Evolutionary conservation across 2,797 vertebrate genomes (phyloP).

Genomic region (Chelon auratus): DNA sequence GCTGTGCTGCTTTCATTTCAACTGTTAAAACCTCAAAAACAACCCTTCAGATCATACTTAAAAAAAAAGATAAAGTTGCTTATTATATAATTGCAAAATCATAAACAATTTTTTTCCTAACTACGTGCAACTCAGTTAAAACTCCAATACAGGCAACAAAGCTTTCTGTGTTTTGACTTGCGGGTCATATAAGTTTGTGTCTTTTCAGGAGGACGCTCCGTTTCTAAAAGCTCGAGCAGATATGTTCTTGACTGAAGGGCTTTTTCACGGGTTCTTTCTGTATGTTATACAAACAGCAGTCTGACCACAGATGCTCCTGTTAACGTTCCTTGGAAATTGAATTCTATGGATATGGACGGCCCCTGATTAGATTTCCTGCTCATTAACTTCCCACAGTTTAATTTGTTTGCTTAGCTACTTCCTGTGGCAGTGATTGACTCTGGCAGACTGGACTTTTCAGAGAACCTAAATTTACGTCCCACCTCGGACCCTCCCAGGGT

Average conservation of each 20-base stretch:
- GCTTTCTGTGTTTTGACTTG: slow-evolving; percentile 24
- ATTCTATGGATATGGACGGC: slow-evolving; percentile 41
- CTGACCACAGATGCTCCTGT: slow-evolving; percentile 38
- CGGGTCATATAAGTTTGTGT: slow-evolving; percentile 12
- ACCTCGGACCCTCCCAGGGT: slow-evolving; percentile 23
- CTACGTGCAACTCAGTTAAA: slow-evolving; percentile 27
- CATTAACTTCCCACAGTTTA: slow-evolving; percentile 52
- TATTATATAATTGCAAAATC: slow-evolving; percentile 44
- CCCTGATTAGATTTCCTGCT: slow-evolving; percentile 59
- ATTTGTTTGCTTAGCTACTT: slow-evolving; percentile 59
- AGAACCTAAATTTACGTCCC: slow-evolving; percentile 33
- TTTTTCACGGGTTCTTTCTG: slow-evolving; percentile 34
- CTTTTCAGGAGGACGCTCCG: slow-evolving; percentile 20
- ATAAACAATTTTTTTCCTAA: slow-evolving; percentile 30
- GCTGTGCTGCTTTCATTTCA: slow-evolving; percentile 9
- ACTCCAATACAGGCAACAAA: slow-evolving; percentile 14
- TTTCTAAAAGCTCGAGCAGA: slow-evolving; percentile 15
- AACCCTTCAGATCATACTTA: slow-evolving; percentile 31
- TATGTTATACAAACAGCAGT: slow-evolving; percentile 24
- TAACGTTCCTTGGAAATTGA: slow-evolving; percentile 35
- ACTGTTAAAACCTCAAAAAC: slow-evolving; percentile 47
- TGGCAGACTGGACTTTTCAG: slow-evolving; percentile 43
- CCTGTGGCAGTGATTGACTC: slow-evolving; percentile 48
- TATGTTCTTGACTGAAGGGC: slow-evolving; percentile 45
- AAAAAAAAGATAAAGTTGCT: slow-evolving; percentile 17